phyloP scores from a whole-genome alignment of 2,113 vertebrate genomes.

The Apistogramma diplotaenia region DNA sequence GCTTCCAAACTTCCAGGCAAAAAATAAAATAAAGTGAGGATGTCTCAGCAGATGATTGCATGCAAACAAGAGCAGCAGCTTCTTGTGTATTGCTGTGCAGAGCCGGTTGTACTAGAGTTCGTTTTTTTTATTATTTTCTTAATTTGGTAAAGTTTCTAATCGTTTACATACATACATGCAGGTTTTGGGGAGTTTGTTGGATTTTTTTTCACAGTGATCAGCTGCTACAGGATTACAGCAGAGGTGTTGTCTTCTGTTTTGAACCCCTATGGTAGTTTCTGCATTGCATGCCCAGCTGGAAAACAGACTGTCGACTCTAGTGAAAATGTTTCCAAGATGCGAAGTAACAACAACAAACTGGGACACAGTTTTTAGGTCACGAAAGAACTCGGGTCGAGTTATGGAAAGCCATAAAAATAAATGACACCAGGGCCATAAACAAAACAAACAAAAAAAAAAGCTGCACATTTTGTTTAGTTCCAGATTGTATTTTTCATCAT shows the following conservation, averaged over 20 bases:
- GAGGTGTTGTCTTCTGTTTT: background rate
- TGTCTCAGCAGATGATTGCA: background rate
- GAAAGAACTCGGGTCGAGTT: constrained; percentile 13
- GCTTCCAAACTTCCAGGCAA: background rate
- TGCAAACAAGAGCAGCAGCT: background rate
- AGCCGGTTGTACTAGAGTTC: background rate
- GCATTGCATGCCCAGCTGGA: background rate
- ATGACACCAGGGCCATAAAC: background rate
- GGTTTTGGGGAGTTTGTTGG: background rate
- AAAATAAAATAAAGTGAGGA: background rate
- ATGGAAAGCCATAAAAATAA: constrained; percentile 25
- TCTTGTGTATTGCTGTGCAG: background rate
- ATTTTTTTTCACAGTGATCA: background rate
- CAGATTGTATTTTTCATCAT: background rate
- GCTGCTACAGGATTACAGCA: background rate
- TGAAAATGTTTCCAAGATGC: constrained; percentile 8
- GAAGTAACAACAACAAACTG: constrained; percentile 16
- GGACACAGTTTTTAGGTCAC: constrained; percentile 17
- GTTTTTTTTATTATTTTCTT: background rate
- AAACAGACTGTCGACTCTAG: constrained; percentile 1
- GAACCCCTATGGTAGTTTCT: background rate
- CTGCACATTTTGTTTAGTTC: background rate
- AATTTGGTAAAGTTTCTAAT: too few species aligned
- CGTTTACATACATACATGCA: background rate
- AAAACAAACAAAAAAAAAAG: background rate